Evolutionary conservation across 2,797 vertebrate genomes (phyloP).

Genomic region (Vireo griseus): DNA sequence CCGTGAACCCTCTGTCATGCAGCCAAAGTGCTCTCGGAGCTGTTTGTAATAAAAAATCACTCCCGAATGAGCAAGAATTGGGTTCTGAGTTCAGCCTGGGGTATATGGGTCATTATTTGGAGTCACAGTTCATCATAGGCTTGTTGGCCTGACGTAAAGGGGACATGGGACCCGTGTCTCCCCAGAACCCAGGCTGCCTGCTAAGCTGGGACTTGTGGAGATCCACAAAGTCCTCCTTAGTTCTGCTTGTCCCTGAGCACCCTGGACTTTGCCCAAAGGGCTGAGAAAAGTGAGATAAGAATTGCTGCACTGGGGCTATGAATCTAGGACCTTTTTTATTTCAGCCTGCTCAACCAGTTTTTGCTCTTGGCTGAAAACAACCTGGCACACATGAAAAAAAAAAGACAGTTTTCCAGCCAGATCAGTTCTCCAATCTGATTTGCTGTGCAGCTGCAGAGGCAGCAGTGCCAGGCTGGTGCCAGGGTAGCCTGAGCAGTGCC

Average conservation of each 20-base stretch:
- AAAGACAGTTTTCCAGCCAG: slow-evolving; percentile 23
- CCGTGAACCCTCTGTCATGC: not conserved
- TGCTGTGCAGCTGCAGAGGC: not conserved
- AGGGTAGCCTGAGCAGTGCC: not conserved
- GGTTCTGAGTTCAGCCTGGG: not conserved
- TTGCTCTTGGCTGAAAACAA: slow-evolving; percentile 40
- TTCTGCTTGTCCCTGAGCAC: not conserved
- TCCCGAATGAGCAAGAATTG: not conserved
- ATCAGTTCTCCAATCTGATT: slow-evolving; percentile 23
- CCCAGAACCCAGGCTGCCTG: not conserved
- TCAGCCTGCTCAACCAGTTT: slow-evolving; percentile 63
- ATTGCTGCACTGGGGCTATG: slow-evolving; percentile 61
- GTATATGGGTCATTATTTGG: not conserved
- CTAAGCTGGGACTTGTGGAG: not conserved
- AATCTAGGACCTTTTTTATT: slow-evolving; percentile 51
- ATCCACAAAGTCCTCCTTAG: not conserved
- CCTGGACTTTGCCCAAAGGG: slow-evolving; percentile 46
- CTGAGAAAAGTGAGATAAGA: slow-evolving; percentile 60
- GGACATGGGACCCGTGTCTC: rapidly evolving
- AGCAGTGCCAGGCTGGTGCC: not conserved
- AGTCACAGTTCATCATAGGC: not conserved
- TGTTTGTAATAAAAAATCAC: not conserved
- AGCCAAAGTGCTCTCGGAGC: not conserved
- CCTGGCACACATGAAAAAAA: not conserved
- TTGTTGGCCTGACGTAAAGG: not conserved